A percentile compares a stretch with the other conserved stretches of the same genome.
These are phyloP conservation scores for Acridotheres tristis DNA, from an alignment of 2,797 vertebrate species.

Conservation along the genomic window DNA sequence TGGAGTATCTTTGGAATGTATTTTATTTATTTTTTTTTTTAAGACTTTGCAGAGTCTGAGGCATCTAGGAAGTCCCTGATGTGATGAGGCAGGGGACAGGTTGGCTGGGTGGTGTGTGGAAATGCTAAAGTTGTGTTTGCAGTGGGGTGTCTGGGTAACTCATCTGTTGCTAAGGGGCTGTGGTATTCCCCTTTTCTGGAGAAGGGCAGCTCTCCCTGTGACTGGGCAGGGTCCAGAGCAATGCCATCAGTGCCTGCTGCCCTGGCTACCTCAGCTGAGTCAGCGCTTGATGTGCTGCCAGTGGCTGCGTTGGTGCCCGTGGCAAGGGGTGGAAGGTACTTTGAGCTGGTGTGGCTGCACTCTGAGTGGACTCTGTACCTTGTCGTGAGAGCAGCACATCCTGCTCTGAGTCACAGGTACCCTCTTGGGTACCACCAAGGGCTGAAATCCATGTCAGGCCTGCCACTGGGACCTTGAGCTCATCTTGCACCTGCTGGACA, in stretches of 20 bases:
- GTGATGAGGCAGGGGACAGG: not conserved
- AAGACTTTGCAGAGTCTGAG: not conserved
- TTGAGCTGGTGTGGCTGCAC: not conserved
- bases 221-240: not conserved
- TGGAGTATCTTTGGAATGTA: not conserved
- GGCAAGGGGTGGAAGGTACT: not conserved
- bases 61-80: not conserved
- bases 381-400: not conserved
- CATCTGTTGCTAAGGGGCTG: not conserved
- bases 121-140: accelerated
- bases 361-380: not conserved
- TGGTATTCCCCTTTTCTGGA: not conserved
- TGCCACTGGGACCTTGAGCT: not conserved
- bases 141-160: not conserved
- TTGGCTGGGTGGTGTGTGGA: not conserved
- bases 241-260: not conserved
- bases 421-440: not conserved
- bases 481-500: not conserved
- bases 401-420: not conserved
- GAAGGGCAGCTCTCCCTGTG: not conserved
- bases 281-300: not conserved
- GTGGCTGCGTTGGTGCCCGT: accelerated
- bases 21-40: not conserved
- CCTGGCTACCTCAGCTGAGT: not conserved
- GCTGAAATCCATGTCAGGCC: not conserved